Evolutionary conservation across 2,888 invertebrate genomes (phyloP).

Genomic region (Thereva nobilitata): DNA sequence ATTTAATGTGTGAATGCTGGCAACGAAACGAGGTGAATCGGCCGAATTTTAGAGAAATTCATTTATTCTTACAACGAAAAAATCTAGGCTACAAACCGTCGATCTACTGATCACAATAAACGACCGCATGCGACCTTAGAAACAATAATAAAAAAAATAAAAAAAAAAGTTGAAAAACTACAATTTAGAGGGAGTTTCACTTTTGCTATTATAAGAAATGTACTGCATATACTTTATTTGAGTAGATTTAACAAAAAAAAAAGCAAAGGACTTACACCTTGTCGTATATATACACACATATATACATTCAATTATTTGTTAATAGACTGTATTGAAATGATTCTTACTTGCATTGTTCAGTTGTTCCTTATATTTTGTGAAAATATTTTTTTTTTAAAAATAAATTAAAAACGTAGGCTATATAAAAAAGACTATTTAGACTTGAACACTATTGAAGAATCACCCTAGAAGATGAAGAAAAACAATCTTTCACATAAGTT

Average conservation of each 20-base stretch:
- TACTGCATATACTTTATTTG: too few relatives aligned
- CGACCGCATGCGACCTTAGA: conserved; percentile 16
- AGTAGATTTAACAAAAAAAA: too few relatives aligned
- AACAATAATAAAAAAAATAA: conserved; percentile 3
- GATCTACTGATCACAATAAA: conserved; percentile 33
- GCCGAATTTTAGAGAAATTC: conserved; percentile 82
- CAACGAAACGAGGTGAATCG: conserved; percentile 75
- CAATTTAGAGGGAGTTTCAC: conserved; percentile 4
- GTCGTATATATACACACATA: too few relatives aligned
- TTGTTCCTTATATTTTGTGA: conserved; percentile 2
- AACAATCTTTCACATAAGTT: conserved; percentile 21
- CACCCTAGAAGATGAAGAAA: conserved; percentile 3
- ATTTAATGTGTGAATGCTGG: conserved; percentile 87
- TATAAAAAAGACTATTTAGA: conserved; percentile 27
- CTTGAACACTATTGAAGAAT: conserved; percentile 19
- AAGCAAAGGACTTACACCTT: too few relatives aligned
- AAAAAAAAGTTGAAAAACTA: neutral
- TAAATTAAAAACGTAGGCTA: conserved; percentile 10
- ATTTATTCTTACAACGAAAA: conserved; percentile 80
- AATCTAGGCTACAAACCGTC: conserved; percentile 64
- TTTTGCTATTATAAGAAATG: neutral
- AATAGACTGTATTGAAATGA: too few relatives aligned
- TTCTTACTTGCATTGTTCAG: neutral
- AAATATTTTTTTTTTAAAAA: conserved; percentile 8
- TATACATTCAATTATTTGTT: too few relatives aligned